phyloP scores from a whole-genome alignment of 2,888 invertebrate genomes.

The Tetanocera ferruginea region DNA sequence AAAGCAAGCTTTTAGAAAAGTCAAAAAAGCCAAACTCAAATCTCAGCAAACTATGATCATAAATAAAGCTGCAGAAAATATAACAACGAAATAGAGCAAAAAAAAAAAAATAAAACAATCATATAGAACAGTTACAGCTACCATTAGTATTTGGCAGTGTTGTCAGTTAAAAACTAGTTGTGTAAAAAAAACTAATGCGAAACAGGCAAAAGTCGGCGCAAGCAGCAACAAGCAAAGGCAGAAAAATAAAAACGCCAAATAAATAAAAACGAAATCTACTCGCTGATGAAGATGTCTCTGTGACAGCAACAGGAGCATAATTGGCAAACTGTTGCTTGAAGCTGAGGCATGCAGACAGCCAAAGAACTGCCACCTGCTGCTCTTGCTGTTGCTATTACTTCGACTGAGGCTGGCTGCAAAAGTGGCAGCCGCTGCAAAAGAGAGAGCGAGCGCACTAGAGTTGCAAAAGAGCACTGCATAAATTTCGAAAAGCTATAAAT shows the following conservation, averaged over 20 bases:
- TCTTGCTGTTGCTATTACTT: too few species aligned
- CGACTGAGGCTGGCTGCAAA: too few species aligned
- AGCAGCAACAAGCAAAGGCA: neutral
- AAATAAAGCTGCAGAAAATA: neutral
- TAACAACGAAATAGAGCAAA: too few species aligned
- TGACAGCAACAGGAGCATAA: slow-evolving; percentile 1
- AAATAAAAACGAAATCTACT: neutral
- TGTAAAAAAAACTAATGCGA: too few species aligned
- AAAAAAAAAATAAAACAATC: neutral
- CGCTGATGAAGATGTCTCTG: neutral
- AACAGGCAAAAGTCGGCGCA: neutral
- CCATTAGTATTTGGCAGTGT: slow-evolving; percentile 1
- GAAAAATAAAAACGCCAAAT: neutral
- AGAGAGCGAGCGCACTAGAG: too few species aligned
- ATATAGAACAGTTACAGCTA: neutral
- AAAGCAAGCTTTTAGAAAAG: neutral
- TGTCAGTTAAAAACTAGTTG: neutral
- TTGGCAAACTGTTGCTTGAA: slow-evolving; percentile 15
- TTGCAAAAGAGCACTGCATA: too few species aligned
- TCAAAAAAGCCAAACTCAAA: neutral
- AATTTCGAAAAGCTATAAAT: too few species aligned
- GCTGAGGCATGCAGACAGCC: neutral
- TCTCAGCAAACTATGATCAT: neutral
- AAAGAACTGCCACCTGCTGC: neutral
- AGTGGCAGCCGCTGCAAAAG: too few species aligned